Conservation (phyloP, 2,888 invertebrate genomes). For the Colletes collaris region DNA sequence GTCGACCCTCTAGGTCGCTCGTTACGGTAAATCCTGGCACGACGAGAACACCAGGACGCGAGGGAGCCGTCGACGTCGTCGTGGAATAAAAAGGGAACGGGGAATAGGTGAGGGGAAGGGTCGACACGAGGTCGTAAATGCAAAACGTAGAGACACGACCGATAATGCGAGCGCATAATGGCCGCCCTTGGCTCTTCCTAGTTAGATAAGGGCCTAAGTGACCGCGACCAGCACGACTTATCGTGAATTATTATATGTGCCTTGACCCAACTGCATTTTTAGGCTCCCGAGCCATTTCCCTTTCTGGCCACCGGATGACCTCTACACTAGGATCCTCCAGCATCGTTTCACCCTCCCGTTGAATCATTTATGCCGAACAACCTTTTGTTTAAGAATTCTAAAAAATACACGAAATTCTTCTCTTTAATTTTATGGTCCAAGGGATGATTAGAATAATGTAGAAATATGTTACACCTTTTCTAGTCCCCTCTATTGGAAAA, state of each 20-base stretch:
- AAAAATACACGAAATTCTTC: too few relatives aligned
- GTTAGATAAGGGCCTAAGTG: conserved; percentile 48
- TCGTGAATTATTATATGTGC: conserved; percentile 31
- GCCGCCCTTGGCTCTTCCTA: conserved; percentile 48
- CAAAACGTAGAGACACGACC: conserved; percentile 40
- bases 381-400: too few relatives aligned
- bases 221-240: conserved; percentile 26
- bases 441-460: too few relatives aligned
- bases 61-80: conserved; percentile 13
- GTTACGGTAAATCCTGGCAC: conserved; percentile 51
- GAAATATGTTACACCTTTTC: too few relatives aligned
- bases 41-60: conserved; percentile 25
- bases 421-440: too few relatives aligned
- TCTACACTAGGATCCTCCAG: background rate
- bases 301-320: background rate
- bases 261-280: conserved; percentile 16
- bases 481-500: too few relatives aligned
- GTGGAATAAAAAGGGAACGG: conserved; percentile 6
- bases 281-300: too few relatives aligned
- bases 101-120: background rate
- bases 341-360: too few relatives aligned
- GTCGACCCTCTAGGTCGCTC: conserved; percentile 37
- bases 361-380: too few relatives aligned
- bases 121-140: conserved; percentile 41
- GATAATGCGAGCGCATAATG: conserved; percentile 55